Evolutionary conservation across 2,113 vertebrate genomes (phyloP).

Genomic region (Leptobrachium leishanense): DNA sequence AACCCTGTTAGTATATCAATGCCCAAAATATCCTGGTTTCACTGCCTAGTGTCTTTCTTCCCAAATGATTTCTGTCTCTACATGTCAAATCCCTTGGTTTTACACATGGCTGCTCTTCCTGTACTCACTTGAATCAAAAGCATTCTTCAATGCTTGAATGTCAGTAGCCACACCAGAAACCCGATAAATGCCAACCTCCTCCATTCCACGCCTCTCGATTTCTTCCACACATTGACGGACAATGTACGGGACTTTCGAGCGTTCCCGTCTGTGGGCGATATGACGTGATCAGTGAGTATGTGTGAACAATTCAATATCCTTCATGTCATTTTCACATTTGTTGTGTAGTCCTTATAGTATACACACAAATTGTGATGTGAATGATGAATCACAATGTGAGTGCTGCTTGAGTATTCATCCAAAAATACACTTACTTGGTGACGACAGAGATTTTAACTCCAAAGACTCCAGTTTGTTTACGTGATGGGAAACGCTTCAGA

Average conservation of each 20-base stretch:
- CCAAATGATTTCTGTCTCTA: no score
- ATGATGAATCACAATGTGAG: no score
- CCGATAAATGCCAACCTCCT: constrained; percentile 97
- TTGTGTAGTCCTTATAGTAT: neutral
- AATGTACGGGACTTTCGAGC: constrained; percentile 97
- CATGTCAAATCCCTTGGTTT: no score
- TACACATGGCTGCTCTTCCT: neutral
- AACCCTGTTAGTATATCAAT: neutral
- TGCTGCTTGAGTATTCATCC: neutral
- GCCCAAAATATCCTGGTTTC: no score
- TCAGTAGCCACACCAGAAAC: constrained; percentile 96
- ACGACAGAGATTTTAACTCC: constrained; percentile 93
- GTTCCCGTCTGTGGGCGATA: constrained; percentile 76
- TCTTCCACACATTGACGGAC: constrained; percentile 97
- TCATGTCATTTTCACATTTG: neutral
- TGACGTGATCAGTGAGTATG: neutral
- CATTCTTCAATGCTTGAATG: constrained; percentile 92
- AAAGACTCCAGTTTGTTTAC: constrained; percentile 92
- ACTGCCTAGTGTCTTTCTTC: no score
- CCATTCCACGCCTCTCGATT: constrained; percentile 94
- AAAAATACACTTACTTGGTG: constrained; percentile 83
- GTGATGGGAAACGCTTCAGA: constrained; percentile 89
- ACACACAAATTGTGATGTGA: neutral
- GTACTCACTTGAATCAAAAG: constrained; percentile 95
- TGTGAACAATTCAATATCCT: neutral